phyloP scores from a whole-genome alignment of 2,113 vertebrate genomes.

The Heptranchias perlo region DNA sequence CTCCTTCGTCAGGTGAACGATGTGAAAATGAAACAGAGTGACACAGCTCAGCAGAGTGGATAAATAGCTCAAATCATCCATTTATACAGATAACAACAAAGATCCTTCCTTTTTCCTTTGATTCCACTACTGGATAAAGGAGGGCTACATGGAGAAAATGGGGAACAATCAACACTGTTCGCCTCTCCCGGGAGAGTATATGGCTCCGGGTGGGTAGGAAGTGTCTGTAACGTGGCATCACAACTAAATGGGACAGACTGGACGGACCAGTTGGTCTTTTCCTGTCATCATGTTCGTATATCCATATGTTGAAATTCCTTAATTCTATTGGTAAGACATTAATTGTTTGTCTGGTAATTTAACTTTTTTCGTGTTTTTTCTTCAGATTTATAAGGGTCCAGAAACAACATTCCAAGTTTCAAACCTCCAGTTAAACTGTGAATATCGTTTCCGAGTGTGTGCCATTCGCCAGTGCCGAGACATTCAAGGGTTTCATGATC shows the following conservation, averaged over 20 bases:
- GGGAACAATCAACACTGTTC: not conserved
- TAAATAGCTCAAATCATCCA: not conserved
- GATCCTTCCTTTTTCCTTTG: not conserved
- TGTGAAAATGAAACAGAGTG: too few species aligned
- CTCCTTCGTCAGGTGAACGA: too few species aligned
- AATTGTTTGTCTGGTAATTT: not conserved
- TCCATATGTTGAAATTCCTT: not conserved
- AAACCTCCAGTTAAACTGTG: conserved; percentile 77
- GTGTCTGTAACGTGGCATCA: not conserved
- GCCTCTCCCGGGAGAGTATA: not conserved
- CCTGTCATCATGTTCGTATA: not conserved
- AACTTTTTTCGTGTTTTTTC: not conserved
- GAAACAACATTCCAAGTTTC: conserved; percentile 73
- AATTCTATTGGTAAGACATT: not conserved
- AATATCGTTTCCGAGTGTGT: conserved; percentile 86
- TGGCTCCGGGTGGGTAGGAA: not conserved
- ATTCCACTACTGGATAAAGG: not conserved
- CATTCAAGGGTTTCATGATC: conserved; percentile 63
- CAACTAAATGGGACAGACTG: not conserved
- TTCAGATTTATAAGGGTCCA: conserved; percentile 79
- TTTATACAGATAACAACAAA: not conserved
- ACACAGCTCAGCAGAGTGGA: not conserved
- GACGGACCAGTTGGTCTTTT: not conserved
- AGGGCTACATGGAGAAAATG: not conserved
- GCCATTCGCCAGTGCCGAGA: conserved; percentile 89